Conservation (phyloP, 2,888 invertebrate species). For the Erpobdella octoculata region DNA sequence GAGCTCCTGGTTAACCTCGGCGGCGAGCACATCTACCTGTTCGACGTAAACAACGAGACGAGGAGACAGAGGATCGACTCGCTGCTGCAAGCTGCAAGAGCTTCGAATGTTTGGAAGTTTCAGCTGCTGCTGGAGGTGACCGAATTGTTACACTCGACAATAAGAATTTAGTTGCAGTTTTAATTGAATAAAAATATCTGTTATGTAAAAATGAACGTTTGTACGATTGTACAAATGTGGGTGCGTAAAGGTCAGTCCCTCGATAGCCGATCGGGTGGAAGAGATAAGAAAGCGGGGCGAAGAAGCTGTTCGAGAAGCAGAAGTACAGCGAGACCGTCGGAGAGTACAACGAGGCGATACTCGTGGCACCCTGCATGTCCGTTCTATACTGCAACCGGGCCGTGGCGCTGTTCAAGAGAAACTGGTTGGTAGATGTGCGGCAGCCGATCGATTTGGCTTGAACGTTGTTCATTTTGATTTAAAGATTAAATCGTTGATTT, state of each 20-base stretch:
- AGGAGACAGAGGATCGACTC: constrained; percentile 41
- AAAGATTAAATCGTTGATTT: not conserved
- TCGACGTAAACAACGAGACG: constrained; percentile 57
- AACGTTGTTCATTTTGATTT: too few relatives aligned
- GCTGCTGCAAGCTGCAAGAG: too few relatives aligned
- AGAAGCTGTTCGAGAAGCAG: constrained; percentile 62
- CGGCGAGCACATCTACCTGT: constrained; percentile 83
- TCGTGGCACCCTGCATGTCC: constrained; percentile 63
- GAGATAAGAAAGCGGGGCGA: constrained; percentile 66
- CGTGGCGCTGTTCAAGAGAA: constrained; percentile 54
- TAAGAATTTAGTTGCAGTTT: too few relatives aligned
- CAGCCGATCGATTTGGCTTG: too few relatives aligned
- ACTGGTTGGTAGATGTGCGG: constrained; percentile 49
- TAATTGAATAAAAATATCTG: too few relatives aligned
- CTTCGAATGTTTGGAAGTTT: too few relatives aligned
- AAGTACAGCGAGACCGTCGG: constrained; percentile 64
- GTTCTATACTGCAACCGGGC: constrained; percentile 81
- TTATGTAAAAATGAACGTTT: too few relatives aligned
- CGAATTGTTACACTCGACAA: too few relatives aligned
- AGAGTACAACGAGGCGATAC: constrained; percentile 72
- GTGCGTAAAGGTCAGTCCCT: too few relatives aligned
- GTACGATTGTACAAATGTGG: too few relatives aligned
- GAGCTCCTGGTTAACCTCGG: constrained; percentile 89
- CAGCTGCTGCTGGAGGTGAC: too few relatives aligned
- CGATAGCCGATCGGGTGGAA: constrained; percentile 48